Percentiles rank a stretch among this genome's conserved stretches.
These are phyloP conservation scores for Harpagoxenus sublaevis DNA, from an alignment of 2,888 invertebrate genomes.

Conservation along the genomic window DNA sequence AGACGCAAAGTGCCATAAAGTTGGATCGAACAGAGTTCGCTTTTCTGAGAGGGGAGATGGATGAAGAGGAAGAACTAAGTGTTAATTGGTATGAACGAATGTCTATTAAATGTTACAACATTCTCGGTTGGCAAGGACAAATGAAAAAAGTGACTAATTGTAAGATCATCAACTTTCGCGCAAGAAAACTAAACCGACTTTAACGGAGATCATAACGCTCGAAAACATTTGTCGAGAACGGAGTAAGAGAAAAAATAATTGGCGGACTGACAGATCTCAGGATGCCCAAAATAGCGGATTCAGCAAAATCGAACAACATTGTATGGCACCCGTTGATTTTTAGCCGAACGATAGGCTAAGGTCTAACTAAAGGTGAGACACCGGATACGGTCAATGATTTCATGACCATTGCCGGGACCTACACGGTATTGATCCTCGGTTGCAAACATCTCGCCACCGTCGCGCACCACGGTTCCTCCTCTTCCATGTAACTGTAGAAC, in stretches of 20 bases:
- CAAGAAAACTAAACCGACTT: slow-evolving; percentile 1
- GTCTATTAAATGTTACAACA: background rate
- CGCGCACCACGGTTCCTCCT: slow-evolving; percentile 39
- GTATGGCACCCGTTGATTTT: slow-evolving; percentile 65
- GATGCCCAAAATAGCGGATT: slow-evolving; percentile 75
- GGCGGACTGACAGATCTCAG: slow-evolving; percentile 67
- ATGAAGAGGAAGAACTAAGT: background rate
- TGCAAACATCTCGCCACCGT: slow-evolving; percentile 35
- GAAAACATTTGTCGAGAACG: slow-evolving; percentile 62
- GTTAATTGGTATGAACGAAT: background rate
- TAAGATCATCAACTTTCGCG: background rate
- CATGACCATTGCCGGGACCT: slow-evolving; percentile 53
- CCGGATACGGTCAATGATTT: slow-evolving; percentile 58
- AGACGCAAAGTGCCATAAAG: slow-evolving; percentile 28
- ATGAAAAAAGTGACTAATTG: slow-evolving; percentile 1
- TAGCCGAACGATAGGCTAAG: background rate
- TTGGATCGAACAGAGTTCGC: background rate
- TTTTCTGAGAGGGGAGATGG: background rate
- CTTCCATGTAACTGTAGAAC: slow-evolving; percentile 43
- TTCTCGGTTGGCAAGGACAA: background rate
- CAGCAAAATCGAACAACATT: slow-evolving; percentile 41
- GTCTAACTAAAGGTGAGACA: slow-evolving; percentile 16
- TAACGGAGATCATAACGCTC: slow-evolving; percentile 28
- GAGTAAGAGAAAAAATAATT: slow-evolving; percentile 52
- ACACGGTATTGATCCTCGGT: slow-evolving; percentile 61